Evolutionary conservation across 2,797 vertebrate genomes (phyloP).

Genomic region (Acrocephalus scirpaceus): DNA sequence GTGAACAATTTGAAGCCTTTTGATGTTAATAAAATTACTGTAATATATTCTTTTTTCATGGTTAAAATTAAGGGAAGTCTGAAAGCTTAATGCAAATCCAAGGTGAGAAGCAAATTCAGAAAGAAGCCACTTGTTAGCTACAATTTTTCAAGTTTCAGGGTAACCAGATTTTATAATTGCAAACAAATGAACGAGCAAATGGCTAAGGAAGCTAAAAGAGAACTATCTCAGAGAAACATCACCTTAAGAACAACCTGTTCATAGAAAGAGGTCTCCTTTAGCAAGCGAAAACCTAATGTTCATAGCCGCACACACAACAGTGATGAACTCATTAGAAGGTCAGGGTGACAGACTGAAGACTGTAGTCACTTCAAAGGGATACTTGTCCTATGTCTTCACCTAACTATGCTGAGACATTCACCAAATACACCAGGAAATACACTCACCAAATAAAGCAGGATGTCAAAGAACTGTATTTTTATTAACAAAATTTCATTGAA

Average conservation of each 20-base stretch:
- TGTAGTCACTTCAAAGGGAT: not conserved
- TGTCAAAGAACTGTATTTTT: not conserved
- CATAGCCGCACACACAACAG: not conserved
- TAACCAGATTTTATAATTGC: not conserved
- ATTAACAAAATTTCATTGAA: no score
- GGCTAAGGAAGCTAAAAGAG: not conserved
- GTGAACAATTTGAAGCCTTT: slow-evolving; percentile 51
- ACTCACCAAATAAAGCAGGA: not conserved
- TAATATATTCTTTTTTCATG: slow-evolving; percentile 45
- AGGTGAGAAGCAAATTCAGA: slow-evolving; percentile 48
- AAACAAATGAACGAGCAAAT: not conserved
- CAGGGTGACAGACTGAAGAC: accelerated
- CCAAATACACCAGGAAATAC: not conserved
- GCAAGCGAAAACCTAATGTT: not conserved
- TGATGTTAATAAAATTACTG: slow-evolving; percentile 67
- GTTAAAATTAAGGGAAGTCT: slow-evolving; percentile 38
- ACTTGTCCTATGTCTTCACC: not conserved
- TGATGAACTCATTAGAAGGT: not conserved
- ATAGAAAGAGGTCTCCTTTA: not conserved
- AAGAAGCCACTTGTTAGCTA: not conserved
- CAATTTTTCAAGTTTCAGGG: slow-evolving; percentile 1
- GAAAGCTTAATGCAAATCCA: slow-evolving; percentile 33
- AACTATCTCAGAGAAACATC: not conserved
- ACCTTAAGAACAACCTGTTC: not conserved
- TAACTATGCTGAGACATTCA: not conserved